Percentiles rank a stretch among this genome's conserved stretches.
These are phyloP conservation scores for Ondatra zibethicus DNA, from an alignment of 2,113 vertebrate species.

Conservation along the genomic window DNA sequence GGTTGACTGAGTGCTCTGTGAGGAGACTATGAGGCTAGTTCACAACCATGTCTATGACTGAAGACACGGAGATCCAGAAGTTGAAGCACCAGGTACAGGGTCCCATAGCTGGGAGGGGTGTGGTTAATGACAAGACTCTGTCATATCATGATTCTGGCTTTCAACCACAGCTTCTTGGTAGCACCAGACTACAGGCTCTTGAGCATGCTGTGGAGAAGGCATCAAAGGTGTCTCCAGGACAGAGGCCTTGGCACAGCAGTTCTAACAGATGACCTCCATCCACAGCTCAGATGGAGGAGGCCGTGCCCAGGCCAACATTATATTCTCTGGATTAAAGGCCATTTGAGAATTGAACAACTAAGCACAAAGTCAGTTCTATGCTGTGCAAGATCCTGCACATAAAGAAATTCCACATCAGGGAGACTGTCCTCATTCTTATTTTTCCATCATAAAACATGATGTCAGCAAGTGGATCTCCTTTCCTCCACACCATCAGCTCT, in stretches of 20 bases:
- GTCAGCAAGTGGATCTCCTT: neutral
- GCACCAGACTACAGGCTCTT: neutral
- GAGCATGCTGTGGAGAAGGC: too few relatives aligned
- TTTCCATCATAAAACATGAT: neutral
- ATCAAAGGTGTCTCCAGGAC: neutral
- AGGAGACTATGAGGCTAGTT: too few relatives aligned
- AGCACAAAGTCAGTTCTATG: constrained; percentile 30
- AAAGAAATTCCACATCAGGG: constrained; percentile 65
- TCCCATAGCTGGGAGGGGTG: neutral
- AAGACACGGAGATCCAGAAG: neutral
- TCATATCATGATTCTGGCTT: neutral
- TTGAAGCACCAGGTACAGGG: neutral
- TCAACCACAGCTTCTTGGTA: neutral
- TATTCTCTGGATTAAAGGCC: constrained; percentile 1
- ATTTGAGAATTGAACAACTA: constrained; percentile 58
- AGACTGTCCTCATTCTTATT: neutral
- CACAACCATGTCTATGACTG: neutral
- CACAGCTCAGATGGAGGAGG: accelerated
- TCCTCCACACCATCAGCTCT: neutral
- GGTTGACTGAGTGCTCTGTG: neutral
- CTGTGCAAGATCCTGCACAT: neutral
- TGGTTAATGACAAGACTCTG: neutral
- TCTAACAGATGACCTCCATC: accelerated
- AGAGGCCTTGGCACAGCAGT: accelerated
- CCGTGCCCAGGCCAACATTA: neutral